Base-by-base conservation (phyloP, 2,113 vertebrate species). In the Craseonycteris thonglongyai region DNA sequence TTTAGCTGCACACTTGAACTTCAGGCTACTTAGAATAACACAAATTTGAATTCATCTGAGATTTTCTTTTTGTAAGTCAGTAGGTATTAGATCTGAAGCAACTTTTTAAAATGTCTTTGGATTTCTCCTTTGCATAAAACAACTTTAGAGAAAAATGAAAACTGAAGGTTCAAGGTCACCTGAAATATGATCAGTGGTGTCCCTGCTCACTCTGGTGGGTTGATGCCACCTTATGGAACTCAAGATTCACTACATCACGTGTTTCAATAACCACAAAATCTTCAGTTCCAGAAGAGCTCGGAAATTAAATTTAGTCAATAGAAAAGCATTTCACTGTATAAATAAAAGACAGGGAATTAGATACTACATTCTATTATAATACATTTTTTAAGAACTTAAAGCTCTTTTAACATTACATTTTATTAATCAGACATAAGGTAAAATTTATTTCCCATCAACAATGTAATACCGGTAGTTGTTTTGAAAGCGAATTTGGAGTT, bases 11-110 rank as follows among this genome's bases (percentile, higher is more conserved):
- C 40, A 61, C 16, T 56, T 92, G 83, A 93, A 85, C 59, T 93
- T 87, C 35, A 61, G 49, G 2, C n/a, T 88, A 22, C 93, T 80
- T 14, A 78, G 24, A 72, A 63, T 76, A 96, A 86, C 21, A 86
- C 30, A 86, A 19, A 95, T 71, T 61, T 87, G 47, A 58, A 94
- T 54, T 93, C 69, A 66, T 75, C 88, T 74, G 87, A 95, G 65
- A 91, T 93, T 94, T 95, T 94, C 80, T 91, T 94, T 95, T 87
- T 86, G 38, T 84, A 95, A 95, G 49, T 96, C 83, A 90, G 26
- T 80, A 68, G 33, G 35, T 69, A 83, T 18, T 88, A 93, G 58
- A 86, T 96, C 69, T 85, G 40, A 93, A 95, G 38, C n/a, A 56
- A 66, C 3, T 15, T 82, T 88, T 89, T 75, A 28, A 78, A 80